Base-by-base conservation (phyloP, 2,888 invertebrate genomes). In the Glyphotaelius pellucidus region DNA sequence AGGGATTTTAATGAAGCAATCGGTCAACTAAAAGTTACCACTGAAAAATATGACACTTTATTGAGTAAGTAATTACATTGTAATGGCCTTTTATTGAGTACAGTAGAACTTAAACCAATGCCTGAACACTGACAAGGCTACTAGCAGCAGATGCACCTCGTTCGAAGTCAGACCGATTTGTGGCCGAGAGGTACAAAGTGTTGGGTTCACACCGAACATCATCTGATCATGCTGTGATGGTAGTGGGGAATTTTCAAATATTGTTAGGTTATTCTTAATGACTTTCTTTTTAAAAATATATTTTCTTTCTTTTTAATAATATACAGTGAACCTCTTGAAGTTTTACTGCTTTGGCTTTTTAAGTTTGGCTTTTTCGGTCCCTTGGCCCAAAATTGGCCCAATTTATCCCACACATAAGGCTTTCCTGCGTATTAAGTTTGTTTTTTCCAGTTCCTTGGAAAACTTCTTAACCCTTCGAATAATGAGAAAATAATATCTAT, bases 1-100 rank as follows among this genome's bases (percentile, higher is more conserved):
- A 95, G 95, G 93, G 94, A 94, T 12, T 91, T 94, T 1, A 94
- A 94, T 19, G 91, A 89, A 31, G 30, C 92, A 67, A 89, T 91
- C 11, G 79, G 92, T 19, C 91, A 94, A 80, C 52, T 93, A 30
- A 94, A 94, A 5, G 94, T 94, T 0, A 91, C 95, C 3, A 94
- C 94, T 86, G 95, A 94, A 3, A 94, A 94, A 14, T 94, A 95
- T 91, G 95, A 95, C 35, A 67, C 47, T 42, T 35, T 92, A n/a
- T 32, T 90, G 35, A 83, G 92, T 92, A 90, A 90, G 79, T 83
- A 67, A 67, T 67, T n/a, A 25, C 9, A 67, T 25, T 67, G 1
- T 5, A 67, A n/a, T n/a, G 25, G 25, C 25, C 2, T 67, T 67
- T 67, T 67, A 25, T 25, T 67, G 25, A 25, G 9, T n/a, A n/a